phyloP scores from a whole-genome alignment of 2,888 invertebrate species.

The Orthosia gothica region DNA sequence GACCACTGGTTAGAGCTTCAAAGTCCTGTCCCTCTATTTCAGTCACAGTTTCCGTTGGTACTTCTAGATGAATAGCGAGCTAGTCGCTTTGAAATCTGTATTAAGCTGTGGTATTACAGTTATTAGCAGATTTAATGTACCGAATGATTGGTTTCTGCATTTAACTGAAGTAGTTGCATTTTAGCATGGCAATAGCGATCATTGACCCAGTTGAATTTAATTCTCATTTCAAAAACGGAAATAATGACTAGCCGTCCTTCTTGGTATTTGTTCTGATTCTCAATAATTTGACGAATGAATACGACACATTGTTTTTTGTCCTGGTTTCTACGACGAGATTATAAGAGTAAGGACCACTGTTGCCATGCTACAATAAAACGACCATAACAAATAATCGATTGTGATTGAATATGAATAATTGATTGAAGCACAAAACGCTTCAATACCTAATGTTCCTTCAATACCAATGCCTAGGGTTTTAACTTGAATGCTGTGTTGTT shows the following conservation, averaged over 20 bases:
- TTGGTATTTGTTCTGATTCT: too few relatives aligned
- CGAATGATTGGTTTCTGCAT: constrained; percentile 11
- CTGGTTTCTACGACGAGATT: too few relatives aligned
- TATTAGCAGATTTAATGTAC: constrained; percentile 26
- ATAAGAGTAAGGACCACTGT: too few relatives aligned
- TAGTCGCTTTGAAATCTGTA: constrained; percentile 23
- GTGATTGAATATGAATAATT: too few relatives aligned
- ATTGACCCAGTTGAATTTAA: neutral
- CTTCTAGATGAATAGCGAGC: constrained; percentile 33
- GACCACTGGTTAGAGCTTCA: constrained; percentile 3
- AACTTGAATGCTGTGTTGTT: too few relatives aligned
- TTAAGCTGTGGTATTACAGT: constrained; percentile 16
- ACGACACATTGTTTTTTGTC: too few relatives aligned
- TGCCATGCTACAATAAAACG: too few relatives aligned
- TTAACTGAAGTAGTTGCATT: neutral
- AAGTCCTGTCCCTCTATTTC: constrained; percentile 30
- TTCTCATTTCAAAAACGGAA: too few relatives aligned
- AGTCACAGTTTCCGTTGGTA: constrained; percentile 28
- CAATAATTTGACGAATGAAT: too few relatives aligned
- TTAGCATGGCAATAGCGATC: neutral
- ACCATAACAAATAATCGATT: neutral
- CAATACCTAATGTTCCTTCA: too few relatives aligned
- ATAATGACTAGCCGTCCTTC: too few relatives aligned
- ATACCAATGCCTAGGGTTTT: neutral
- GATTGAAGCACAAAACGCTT: too few relatives aligned